phyloP scores from a whole-genome alignment of 2,888 invertebrate genomes.

The Pomacea canaliculata region DNA sequence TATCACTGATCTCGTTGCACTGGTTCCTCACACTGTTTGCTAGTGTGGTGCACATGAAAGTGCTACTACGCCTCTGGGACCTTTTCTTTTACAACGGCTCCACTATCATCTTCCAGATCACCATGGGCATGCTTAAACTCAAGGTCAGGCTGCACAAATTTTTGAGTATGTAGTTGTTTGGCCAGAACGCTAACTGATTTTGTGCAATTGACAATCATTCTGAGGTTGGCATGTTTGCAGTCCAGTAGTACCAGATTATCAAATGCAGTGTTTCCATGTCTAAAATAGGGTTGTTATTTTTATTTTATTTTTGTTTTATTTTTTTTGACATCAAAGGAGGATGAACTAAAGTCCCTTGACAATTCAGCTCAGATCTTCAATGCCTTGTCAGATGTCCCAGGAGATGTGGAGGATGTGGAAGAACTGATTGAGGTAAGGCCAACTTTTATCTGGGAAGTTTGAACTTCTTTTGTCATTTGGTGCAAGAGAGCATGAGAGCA shows the following conservation, averaged over 20 bases:
- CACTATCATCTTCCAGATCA: conserved; percentile 91
- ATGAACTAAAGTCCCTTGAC: conserved; percentile 85
- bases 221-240: too few relatives aligned
- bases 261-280: too few relatives aligned
- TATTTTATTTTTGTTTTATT: too few relatives aligned
- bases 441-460: too few relatives aligned
- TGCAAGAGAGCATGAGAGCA: too few relatives aligned
- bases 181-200: background rate
- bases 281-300: too few relatives aligned
- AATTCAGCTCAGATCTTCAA: conserved; percentile 99
- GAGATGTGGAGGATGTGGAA: conserved; percentile 89
- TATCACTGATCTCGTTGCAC: conserved; percentile 94
- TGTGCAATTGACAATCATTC: background rate
- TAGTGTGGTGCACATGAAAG: conserved; percentile 95
- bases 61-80: conserved; percentile 94
- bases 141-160: conserved; percentile 57
- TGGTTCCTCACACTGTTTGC: conserved; percentile 98
- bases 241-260: too few relatives aligned
- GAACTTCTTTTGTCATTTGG: too few relatives aligned
- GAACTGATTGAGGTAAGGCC: conserved; percentile 80
- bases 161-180: background rate
- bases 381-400: conserved; percentile 94
- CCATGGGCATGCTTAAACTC: conserved; percentile 93
- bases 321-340: conserved; percentile 73
- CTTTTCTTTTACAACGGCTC: conserved; percentile 97